Evolutionary conservation across 2,888 invertebrate genomes (phyloP), one percentile per base, ranked within the genome.

Genomic region (Cantharis lateralis): DNA sequence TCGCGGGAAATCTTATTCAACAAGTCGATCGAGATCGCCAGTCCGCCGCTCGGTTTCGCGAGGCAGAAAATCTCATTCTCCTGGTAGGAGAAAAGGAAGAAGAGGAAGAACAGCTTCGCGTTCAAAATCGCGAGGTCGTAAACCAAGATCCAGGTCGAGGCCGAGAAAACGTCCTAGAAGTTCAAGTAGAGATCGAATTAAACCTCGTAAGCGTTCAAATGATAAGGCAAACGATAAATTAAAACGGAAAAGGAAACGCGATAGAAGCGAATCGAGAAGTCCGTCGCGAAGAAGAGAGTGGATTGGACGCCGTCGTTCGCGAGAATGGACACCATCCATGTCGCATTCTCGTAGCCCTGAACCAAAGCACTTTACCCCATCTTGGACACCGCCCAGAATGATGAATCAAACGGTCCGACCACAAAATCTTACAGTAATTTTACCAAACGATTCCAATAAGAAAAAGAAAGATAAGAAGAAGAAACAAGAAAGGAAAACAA

Each of bases 331-430:
- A 1, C 91, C 91, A 9, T 90, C 91, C 32, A 90, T 91, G 87
- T 91, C 92, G 3, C 89, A 91, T 73, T 93, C 93, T 32, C 90
- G 91, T 69, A 90, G 91, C 61, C 90, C 89, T 2, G 83, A 84
- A 2, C 86, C 84, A 18, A 81, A 83, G 32, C 80, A 83, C 64
- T 78, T 84, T 61, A 87, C 89, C 3, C 86, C 89, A 0, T 91
- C 91, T 0, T 93, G 92, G 92, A 93, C 94, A 15, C 93, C 93
- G 15, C 93, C 93, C 0, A 82, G 90, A 24, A 83, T 89, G 24
- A 88, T 88, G 76, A 84, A 88, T 15, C 85, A 85, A 79, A 82
- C 79, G 16, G 87, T 89, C 9, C 86, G 86, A 80, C 90, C 89
- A 4, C 90, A 90, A 84, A 91, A 91, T 87, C 83, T 92, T 76